Conservation (phyloP, 2,113 vertebrate species). For the Ivindomyrus marchei region DNA sequence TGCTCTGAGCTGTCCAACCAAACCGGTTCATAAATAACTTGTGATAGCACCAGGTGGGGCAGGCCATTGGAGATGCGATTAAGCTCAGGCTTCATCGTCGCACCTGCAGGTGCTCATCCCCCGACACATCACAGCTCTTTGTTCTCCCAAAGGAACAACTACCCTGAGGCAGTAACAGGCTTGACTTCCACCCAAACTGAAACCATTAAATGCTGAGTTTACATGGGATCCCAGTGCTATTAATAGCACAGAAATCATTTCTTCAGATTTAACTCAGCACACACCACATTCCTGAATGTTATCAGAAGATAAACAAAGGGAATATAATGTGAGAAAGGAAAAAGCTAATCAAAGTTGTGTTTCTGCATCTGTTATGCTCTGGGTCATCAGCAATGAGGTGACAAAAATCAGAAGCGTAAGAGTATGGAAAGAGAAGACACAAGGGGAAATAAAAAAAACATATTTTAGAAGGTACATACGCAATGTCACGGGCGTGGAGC, state of each 20-base stretch:
- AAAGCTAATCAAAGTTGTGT: not conserved
- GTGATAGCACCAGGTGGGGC: not conserved
- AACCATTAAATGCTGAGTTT: not conserved
- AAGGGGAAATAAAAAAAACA: not conserved
- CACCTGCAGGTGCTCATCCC: not conserved
- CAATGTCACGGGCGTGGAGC: conserved; percentile 49
- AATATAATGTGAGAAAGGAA: not conserved
- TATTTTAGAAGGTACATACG: conserved; percentile 33
- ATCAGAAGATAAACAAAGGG: not conserved
- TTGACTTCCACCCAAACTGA: not conserved
- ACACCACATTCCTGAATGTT: not conserved
- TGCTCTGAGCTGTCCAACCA: not conserved
- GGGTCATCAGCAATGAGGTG: not conserved
- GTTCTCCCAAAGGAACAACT: not conserved
- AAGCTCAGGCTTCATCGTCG: not conserved
- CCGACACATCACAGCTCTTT: not conserved
- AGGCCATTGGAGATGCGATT: not conserved
- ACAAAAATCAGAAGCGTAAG: not conserved
- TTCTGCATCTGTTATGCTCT: too few species aligned
- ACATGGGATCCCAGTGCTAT: not conserved
- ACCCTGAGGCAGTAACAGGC: not conserved
- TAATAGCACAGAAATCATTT: not conserved
- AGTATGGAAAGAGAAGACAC: not conserved
- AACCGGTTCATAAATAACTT: not conserved
- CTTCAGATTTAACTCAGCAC: not conserved